These are phyloP conservation scores for Cygnus olor DNA, from an alignment of 2,797 vertebrate genomes.

Conservation along the genomic window DNA sequence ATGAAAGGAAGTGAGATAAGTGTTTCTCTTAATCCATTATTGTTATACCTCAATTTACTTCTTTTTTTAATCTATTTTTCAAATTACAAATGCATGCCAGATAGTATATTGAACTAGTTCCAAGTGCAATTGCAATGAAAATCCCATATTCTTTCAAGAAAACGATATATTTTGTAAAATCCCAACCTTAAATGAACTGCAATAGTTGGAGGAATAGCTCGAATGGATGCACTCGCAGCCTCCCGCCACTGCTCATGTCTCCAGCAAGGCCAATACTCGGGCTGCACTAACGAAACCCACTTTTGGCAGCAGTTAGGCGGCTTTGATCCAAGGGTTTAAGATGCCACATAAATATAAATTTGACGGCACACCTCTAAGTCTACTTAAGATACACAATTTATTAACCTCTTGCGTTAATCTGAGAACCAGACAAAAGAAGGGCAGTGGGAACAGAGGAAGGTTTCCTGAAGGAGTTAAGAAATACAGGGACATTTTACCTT, in stretches of 20 bases:
- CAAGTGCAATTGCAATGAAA: constrained; percentile 7
- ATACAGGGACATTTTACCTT: neutral
- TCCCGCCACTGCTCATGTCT: rapidly evolving
- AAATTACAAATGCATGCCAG: neutral
- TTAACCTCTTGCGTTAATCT: neutral
- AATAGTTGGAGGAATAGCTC: neutral
- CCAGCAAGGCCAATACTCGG: neutral
- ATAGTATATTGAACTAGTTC: neutral
- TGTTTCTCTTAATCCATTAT: constrained; percentile 52
- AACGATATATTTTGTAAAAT: neutral
- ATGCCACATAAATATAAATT: neutral
- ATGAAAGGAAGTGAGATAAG: constrained; percentile 62
- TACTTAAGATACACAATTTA: neutral
- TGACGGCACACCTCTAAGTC: rapidly evolving
- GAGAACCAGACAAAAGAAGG: neutral
- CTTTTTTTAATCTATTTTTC: constrained; percentile 41
- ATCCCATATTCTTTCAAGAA: neutral
- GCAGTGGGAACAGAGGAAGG: neutral
- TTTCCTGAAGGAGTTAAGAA: neutral
- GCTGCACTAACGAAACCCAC: neutral
- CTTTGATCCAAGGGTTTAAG: neutral
- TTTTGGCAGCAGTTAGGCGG: neutral
- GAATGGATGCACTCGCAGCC: neutral
- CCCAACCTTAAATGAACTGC: neutral
- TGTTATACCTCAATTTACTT: constrained; percentile 16